Percentiles rank a stretch among this genome's conserved stretches.
These are phyloP conservation scores for Papilio aristodemus DNA, from an alignment of 1,140 invertebrate species.

Conservation along the genomic window DNA sequence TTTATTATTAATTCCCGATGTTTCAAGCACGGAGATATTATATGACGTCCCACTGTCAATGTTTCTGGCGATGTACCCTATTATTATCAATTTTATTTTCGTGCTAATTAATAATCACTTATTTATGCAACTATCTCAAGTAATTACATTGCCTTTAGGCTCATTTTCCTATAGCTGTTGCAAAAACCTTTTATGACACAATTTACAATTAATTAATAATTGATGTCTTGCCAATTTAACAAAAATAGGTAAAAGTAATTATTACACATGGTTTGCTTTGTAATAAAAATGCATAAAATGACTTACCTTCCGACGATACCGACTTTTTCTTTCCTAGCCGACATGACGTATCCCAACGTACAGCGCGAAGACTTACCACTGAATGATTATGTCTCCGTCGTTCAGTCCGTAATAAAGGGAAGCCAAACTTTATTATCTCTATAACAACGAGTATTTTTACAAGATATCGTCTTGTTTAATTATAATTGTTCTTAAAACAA, in stretches of 20 bases:
- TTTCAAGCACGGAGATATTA: too few relatives aligned
- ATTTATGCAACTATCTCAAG: not conserved
- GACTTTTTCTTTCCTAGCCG: slow-evolving; percentile 81
- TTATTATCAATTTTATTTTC: too few relatives aligned
- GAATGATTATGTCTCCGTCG: slow-evolving; percentile 48
- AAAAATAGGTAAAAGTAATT: not conserved
- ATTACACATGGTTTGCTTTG: not conserved
- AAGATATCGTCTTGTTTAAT: too few relatives aligned
- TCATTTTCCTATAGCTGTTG: not conserved
- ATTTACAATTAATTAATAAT: not conserved
- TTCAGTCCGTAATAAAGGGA: slow-evolving; percentile 42
- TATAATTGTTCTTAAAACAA: not conserved
- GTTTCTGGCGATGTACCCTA: too few relatives aligned
- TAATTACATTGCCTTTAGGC: not conserved
- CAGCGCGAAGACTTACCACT: slow-evolving; percentile 39
- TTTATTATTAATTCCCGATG: too few relatives aligned
- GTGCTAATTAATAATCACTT: not conserved
- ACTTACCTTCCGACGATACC: slow-evolving; percentile 80
- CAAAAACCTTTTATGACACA: not conserved
- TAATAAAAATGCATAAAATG: slow-evolving; percentile 29
- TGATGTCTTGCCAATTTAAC: too few relatives aligned
- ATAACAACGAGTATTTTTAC: too few relatives aligned
- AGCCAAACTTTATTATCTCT: slow-evolving; percentile 51
- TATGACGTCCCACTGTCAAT: too few relatives aligned
- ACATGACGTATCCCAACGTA: slow-evolving; percentile 42